Percentiles rank a stretch among this genome's conserved stretches.
phyloP scores from a whole-genome alignment of 2,888 invertebrate genomes.

The Agonopterix heracliana region DNA sequence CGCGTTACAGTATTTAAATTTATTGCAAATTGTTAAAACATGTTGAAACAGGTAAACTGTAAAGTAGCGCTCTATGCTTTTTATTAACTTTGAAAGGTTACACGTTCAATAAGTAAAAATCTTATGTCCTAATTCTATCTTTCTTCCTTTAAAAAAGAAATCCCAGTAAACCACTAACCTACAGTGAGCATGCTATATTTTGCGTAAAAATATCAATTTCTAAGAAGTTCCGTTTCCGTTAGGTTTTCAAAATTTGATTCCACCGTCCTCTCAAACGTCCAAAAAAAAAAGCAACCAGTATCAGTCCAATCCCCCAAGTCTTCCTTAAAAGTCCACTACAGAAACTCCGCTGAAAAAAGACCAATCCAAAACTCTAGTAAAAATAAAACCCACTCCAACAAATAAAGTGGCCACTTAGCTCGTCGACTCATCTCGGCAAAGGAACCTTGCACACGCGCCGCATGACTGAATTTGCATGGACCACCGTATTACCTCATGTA shows the following conservation, averaged over 20 bases:
- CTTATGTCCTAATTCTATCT: background rate
- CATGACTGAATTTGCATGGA: constrained; percentile 60
- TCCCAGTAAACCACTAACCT: no score
- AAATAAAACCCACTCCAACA: constrained; percentile 27
- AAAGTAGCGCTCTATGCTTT: background rate
- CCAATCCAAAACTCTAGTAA: background rate
- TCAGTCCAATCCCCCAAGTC: background rate
- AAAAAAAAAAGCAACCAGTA: background rate
- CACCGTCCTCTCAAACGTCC: no score
- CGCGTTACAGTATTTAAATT: no score
- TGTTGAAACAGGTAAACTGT: background rate
- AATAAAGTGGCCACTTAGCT: constrained; percentile 41
- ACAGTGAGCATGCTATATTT: no score
- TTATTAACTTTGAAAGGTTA: background rate
- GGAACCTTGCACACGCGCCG: constrained; percentile 38
- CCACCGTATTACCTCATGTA: constrained; percentile 27
- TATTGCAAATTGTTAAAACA: no score
- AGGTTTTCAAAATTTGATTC: no score
- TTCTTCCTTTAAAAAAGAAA: background rate
- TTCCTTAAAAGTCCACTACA: background rate
- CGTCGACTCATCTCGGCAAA: constrained; percentile 30
- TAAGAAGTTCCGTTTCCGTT: no score
- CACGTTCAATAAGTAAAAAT: background rate
- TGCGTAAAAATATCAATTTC: no score
- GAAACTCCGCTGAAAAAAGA: background rate